These are phyloP conservation scores for Trochalopteron elliotii DNA, from an alignment of 2,113 vertebrate species.

Conservation along the genomic window DNA sequence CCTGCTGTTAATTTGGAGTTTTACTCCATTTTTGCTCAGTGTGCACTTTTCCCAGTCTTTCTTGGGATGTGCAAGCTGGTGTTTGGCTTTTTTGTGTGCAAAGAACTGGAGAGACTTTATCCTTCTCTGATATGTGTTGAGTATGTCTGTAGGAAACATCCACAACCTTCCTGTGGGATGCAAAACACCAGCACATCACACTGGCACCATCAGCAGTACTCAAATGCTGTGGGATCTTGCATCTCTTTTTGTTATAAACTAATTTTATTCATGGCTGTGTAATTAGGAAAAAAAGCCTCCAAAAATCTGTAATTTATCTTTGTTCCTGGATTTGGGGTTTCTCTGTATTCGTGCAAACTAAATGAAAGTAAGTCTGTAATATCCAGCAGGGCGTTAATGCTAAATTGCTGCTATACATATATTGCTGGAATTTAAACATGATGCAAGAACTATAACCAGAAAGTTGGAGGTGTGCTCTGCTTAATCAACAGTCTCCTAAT, in stretches of 20 bases:
- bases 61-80: accelerated
- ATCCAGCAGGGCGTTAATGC: not conserved
- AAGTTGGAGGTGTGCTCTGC: not conserved
- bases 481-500: constrained; percentile 46
- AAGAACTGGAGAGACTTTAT: not conserved
- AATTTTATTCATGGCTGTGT: not conserved
- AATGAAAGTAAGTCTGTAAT: constrained; percentile 2
- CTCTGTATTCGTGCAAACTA: not conserved
- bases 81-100: not conserved
- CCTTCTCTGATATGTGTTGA: not conserved
- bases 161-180: not conserved
- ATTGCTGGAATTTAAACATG: constrained; percentile 1
- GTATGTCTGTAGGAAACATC: not conserved
- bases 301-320: not conserved
- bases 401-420: not conserved
- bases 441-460: not conserved
- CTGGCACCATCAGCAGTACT: not conserved
- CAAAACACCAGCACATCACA: not conserved
- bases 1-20: not conserved
- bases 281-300: not conserved
- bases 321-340: not conserved
- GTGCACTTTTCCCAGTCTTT: not conserved
- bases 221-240: not conserved
- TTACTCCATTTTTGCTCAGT: not conserved
- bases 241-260: not conserved